Evolutionary conservation across 2,888 invertebrate species (phyloP).

Genomic region (Lutraria lutraria): DNA sequence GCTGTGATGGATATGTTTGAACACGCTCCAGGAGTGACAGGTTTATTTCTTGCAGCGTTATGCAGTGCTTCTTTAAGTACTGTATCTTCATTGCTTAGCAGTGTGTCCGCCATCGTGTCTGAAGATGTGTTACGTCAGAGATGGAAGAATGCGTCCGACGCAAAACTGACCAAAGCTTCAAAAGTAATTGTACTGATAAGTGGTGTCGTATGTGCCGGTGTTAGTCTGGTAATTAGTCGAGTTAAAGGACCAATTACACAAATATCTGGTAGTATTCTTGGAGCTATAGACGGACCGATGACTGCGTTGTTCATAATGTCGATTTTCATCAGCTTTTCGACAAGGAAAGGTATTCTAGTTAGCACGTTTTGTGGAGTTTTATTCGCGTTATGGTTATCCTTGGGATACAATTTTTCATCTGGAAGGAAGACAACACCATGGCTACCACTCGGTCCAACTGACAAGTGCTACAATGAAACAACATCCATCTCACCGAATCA

Average conservation of each 20-base stretch:
- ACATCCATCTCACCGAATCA: not conserved
- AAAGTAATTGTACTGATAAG: slow-evolving; percentile 49
- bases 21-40: slow-evolving; percentile 38
- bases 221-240: slow-evolving; percentile 48
- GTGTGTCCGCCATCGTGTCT: slow-evolving; percentile 46
- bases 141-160: slow-evolving; percentile 36
- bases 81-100: slow-evolving; percentile 50
- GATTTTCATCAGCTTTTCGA: slow-evolving; percentile 38
- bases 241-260: slow-evolving; percentile 58
- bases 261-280: slow-evolving; percentile 49
- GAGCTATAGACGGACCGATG: slow-evolving; percentile 47
- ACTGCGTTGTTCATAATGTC: slow-evolving; percentile 51
- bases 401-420: slow-evolving; percentile 69
- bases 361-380: slow-evolving; percentile 62
- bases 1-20: slow-evolving; percentile 53
- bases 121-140: slow-evolving; percentile 42
- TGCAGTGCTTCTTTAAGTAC: slow-evolving; percentile 55
- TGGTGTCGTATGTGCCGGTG: slow-evolving; percentile 45
- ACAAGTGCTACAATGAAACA: slow-evolving; percentile 54
- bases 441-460: slow-evolving; percentile 71
- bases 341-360: slow-evolving; percentile 66
- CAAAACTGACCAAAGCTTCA: slow-evolving; percentile 40
- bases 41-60: slow-evolving; percentile 49
- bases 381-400: slow-evolving; percentile 65
- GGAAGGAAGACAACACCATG: slow-evolving; percentile 61